Base-by-base conservation (phyloP, 2,888 invertebrate species). In the Apomyelois bistriatella region DNA sequence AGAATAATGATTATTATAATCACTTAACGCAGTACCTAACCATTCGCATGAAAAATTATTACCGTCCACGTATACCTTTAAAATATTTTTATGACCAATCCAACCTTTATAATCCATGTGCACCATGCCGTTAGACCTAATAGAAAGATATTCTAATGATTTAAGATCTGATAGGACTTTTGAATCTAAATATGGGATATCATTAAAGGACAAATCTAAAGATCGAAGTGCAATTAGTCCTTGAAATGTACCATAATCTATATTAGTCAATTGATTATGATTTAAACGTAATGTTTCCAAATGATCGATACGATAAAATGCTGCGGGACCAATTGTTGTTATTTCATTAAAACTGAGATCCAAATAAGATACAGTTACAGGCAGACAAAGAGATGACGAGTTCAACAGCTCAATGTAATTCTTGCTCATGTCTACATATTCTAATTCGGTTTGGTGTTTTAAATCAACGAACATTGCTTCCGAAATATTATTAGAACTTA, bases 21-120 rank as follows among this genome's bases (percentile, higher is more conserved):
- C 80, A 2, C 54, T 74, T 36, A 90, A 55, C 0, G 79, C 85
- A 6, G 59, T 64, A 0, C 70, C 71, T 32, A 90, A 59, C 88
- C 88, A 89, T 1, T 80, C 74, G 50, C 89, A 90, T 7, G 76
- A 71, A 3, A 85, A 71, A 13, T 70, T 72, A 50, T 87, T 90
- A 1, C 77, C 82, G 42, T 90, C 89, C 1, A 90, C 52, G 58
- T 72, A 78, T 1, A 88, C 74, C 8, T 53, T 72, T 41, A 89
- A 60, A 28, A 73, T 68, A 48, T 56, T 53, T 47, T 75, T 76
- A 54, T 85, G 85, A 0, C 71, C 65, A 1, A 80, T 68, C 89
- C 90, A 90, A 22, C 61, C 66, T 9, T 72, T 76, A 32, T 82
- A 76, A 13, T 83, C 76, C 9, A 90, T 60, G 10, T 56, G 17